These are phyloP conservation scores for Eupeodes luniger DNA, from an alignment of 2,888 invertebrate genomes.

Conservation along the genomic window DNA sequence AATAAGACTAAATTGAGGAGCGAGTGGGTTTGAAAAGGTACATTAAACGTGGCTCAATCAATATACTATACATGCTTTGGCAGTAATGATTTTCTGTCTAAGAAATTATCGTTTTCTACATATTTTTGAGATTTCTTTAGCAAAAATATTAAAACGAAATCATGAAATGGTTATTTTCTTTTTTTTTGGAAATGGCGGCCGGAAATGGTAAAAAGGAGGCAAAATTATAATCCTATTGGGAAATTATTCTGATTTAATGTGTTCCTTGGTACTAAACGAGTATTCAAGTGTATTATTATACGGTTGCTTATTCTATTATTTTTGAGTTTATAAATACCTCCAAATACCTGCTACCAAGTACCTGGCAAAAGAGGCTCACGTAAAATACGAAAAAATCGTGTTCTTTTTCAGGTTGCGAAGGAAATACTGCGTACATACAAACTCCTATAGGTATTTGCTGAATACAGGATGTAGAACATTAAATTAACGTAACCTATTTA, in stretches of 20 bases:
- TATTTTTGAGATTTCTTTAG: neutral
- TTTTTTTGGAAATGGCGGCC: neutral
- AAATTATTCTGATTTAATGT: neutral
- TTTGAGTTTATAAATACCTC: neutral
- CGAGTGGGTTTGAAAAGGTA: neutral
- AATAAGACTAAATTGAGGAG: no score
- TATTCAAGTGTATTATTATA: neutral
- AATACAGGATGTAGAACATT: slow-evolving; percentile 1
- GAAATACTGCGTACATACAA: no score
- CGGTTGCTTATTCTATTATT: slow-evolving; percentile 13
- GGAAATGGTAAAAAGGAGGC: neutral
- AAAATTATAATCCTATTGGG: neutral
- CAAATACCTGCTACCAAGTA: neutral
- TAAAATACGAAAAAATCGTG: slow-evolving; percentile 21
- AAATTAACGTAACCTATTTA: slow-evolving; percentile 10
- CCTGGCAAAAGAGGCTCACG: neutral
- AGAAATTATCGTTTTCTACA: slow-evolving; percentile 4
- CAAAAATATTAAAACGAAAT: neutral
- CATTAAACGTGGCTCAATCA: neutral
- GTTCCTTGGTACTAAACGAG: neutral
- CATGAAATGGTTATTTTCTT: neutral
- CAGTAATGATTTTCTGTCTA: neutral
- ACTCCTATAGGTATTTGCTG: neutral
- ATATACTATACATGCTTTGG: neutral
- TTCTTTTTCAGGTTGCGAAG: neutral